Evolutionary conservation across 2,113 vertebrate genomes (phyloP).

Genomic region (Hydrochoerus hydrochaeris): DNA sequence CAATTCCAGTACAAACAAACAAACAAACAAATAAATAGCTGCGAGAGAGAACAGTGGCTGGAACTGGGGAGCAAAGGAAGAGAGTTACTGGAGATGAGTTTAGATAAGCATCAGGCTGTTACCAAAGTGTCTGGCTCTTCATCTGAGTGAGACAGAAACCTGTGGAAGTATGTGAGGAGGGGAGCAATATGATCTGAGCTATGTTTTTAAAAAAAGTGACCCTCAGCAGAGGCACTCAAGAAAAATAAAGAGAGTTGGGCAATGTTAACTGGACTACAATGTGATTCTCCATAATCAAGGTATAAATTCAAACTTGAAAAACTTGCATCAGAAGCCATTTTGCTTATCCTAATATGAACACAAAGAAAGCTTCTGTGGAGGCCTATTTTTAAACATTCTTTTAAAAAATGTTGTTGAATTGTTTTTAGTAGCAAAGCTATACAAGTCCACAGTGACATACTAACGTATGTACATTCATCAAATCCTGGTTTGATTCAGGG

Average conservation of each 20-base stretch:
- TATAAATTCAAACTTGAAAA: not conserved
- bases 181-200: not conserved
- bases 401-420: not conserved
- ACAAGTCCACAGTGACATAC: not conserved
- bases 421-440: not conserved
- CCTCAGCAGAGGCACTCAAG: not conserved
- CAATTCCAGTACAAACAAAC: too few species aligned
- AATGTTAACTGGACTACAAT: not conserved
- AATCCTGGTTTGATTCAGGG: conserved; percentile 32
- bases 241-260: too few species aligned
- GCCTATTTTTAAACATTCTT: not conserved
- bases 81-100: not conserved
- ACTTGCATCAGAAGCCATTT: conserved; percentile 26
- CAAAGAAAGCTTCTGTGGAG: not conserved
- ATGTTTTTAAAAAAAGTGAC: not conserved
- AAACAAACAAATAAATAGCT: not conserved
- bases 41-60: not conserved
- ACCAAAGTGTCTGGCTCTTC: not conserved
- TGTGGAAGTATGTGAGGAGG: not conserved
- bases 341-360: not conserved
- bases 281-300: not conserved
- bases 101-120: not conserved
- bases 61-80: not conserved
- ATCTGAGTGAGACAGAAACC: not conserved
- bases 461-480: not conserved